Evolutionary conservation across 1,140 invertebrate species (phyloP), one percentile per base, ranked within the genome.

Genomic region (Anastatus disparis): DNA sequence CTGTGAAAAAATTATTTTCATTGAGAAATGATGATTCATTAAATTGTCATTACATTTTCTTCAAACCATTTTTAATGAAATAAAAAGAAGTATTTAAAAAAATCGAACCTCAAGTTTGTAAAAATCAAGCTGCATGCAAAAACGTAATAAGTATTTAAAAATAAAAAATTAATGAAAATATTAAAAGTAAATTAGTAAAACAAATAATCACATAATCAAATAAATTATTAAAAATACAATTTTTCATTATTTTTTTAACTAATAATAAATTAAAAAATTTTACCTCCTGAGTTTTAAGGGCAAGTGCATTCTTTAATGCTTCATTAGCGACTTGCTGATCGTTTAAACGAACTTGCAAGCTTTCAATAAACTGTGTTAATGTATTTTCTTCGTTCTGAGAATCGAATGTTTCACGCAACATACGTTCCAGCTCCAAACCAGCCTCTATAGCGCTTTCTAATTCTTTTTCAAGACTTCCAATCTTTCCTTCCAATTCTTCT

Each of bases 401-500:
- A 59, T 82, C 87, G 27, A 92, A 82, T 70, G 91, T 86, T 78
- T 92, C 90, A 2, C 88, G 85, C 15, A 93, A 77, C 87, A 91
- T 91, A 78, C 87, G 84, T 76, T 91, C 90, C 26, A 91, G 79
- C 79, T 91, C 90, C 22, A 91, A 82, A 10, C 90, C 90, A 13
- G 89, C 88, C 79, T 91, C 90, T 0, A 89, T 89, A 17, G 89
- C 88, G 77, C 84, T 88, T 79, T 90, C 90, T 70, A 91, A 81
- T 78, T 92, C 90, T 82, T 88, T 89, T 78, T 91, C 88, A 31
- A 90, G 72, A 13, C 79, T 84, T 63, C 79, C 78, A 17, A 93
- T 85, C 78, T 91, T 89, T 56, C 90, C 88, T 76, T 90, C 87
- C 10, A 90, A 76, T 29, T 87, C 84, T 13, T 68, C 64, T 73